Evolutionary conservation across 2,797 vertebrate genomes (phyloP).

Genomic region (Valencia hispanica): DNA sequence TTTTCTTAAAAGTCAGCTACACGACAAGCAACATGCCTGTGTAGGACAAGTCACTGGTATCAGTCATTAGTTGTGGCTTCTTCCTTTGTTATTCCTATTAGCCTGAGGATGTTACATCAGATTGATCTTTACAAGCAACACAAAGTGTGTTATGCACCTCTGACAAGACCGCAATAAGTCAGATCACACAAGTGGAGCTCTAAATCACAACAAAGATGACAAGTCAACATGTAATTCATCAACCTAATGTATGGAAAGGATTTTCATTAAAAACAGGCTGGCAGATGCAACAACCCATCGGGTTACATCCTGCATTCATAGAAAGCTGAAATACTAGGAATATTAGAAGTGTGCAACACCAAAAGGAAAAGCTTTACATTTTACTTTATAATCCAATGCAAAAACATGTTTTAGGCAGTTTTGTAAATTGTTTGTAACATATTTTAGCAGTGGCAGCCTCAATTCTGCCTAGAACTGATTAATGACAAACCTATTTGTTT

Average conservation of each 20-base stretch:
- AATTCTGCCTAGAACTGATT: neutral
- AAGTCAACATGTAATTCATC: conserved; percentile 2
- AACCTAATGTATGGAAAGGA: neutral
- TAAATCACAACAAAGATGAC: conserved; percentile 9
- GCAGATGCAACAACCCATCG: neutral
- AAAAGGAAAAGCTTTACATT: neutral
- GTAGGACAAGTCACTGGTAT: neutral
- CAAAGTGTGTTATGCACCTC: conserved; percentile 40
- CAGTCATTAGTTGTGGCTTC: conserved; percentile 9
- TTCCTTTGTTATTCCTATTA: conserved; percentile 18
- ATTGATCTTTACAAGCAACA: conserved; percentile 45
- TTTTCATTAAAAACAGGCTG: neutral
- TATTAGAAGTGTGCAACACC: neutral
- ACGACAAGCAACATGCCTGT: neutral
- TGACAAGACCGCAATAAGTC: conserved; percentile 54
- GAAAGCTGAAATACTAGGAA: neutral
- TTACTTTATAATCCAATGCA: neutral
- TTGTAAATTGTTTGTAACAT: neutral
- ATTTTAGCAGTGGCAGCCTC: neutral
- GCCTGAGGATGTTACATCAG: conserved; percentile 37
- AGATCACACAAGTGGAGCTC: conserved; percentile 22
- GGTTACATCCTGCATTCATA: neutral
- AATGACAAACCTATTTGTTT: neutral
- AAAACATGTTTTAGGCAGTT: neutral
- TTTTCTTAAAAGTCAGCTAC: neutral